A percentile compares a stretch with the other conserved stretches of the same genome.
Conservation (phyloP, 2,113 vertebrate genomes). For the Chinchilla lanigera region DNA sequence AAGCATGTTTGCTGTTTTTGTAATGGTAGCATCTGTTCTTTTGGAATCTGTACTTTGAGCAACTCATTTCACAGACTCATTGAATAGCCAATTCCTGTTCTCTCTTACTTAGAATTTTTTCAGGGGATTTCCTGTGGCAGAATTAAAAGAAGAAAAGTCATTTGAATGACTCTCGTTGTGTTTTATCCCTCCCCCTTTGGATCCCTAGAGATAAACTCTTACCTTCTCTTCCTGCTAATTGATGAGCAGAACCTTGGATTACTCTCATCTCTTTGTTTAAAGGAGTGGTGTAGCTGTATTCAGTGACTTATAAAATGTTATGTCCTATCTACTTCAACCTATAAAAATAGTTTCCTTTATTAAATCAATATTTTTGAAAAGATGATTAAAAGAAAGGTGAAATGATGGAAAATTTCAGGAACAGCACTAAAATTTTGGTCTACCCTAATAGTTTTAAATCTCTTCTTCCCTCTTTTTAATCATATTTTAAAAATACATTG, state of each 20-base stretch:
- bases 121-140: conserved; percentile 32
- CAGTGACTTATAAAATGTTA: conserved; percentile 19
- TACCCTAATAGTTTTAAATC: conserved; percentile 29
- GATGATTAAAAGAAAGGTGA: conserved; percentile 47
- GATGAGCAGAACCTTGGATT: conserved; percentile 50
- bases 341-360: conserved; percentile 28
- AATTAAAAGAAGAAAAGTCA: conserved; percentile 57
- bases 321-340: conserved; percentile 14
- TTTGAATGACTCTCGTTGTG: conserved; percentile 52
- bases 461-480: not conserved
- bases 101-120: conserved; percentile 70
- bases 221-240: conserved; percentile 71
- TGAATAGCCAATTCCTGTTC: conserved; percentile 50
- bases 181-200: conserved; percentile 39
- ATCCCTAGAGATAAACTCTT: conserved; percentile 60
- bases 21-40: conserved; percentile 64
- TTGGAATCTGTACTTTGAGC: conserved; percentile 60
- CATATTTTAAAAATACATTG: conserved; percentile 44
- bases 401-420: conserved; percentile 37
- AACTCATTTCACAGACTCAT: conserved; percentile 56
- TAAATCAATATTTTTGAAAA: conserved; percentile 40
- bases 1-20: conserved; percentile 37
- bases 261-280: conserved; percentile 53
- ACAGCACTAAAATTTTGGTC: conserved; percentile 38
- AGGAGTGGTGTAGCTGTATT: conserved; percentile 41